These are phyloP conservation scores for Pecten maximus DNA, from an alignment of 2,888 invertebrate genomes.

Conservation along the genomic window DNA sequence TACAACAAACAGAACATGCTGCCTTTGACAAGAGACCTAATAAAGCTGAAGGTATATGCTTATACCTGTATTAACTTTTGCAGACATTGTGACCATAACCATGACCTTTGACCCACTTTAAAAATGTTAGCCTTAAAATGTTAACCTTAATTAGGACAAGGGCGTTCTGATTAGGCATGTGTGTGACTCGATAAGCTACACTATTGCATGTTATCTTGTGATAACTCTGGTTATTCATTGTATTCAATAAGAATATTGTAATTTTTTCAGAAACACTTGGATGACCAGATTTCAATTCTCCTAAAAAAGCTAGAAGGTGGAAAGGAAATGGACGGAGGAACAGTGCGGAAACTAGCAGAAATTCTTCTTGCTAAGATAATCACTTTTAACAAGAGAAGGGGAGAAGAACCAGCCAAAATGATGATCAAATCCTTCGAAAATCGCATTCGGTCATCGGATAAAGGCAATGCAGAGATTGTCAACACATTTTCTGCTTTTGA, in stretches of 20 bases:
- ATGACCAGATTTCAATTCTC: slow-evolving; percentile 6
- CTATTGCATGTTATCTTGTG: too few relatives aligned
- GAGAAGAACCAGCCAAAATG: slow-evolving; percentile 35
- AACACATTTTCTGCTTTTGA: slow-evolving; percentile 23
- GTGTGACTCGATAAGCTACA: too few relatives aligned
- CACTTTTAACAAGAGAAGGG: slow-evolving; percentile 41
- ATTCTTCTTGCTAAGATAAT: slow-evolving; percentile 38
- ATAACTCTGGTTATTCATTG: too few relatives aligned
- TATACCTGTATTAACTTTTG: too few relatives aligned
- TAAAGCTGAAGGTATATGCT: not conserved
- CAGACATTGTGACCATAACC: too few relatives aligned
- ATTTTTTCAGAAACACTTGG: slow-evolving; percentile 14
- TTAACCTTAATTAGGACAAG: too few relatives aligned
- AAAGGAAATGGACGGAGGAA: not conserved
- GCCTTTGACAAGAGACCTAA: slow-evolving; percentile 36
- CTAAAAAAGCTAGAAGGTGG: not conserved
- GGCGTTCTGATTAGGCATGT: too few relatives aligned
- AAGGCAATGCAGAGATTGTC: slow-evolving; percentile 37
- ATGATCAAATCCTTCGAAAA: slow-evolving; percentile 4
- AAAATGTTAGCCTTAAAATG: too few relatives aligned
- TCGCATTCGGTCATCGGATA: not conserved
- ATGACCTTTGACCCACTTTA: too few relatives aligned
- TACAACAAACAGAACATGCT: not conserved
- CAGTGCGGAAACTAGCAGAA: slow-evolving; percentile 43
- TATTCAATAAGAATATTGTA: not conserved